Evolutionary conservation across 1,140 invertebrate species (phyloP).

Genomic region (Tetramorium parvispinum): DNA sequence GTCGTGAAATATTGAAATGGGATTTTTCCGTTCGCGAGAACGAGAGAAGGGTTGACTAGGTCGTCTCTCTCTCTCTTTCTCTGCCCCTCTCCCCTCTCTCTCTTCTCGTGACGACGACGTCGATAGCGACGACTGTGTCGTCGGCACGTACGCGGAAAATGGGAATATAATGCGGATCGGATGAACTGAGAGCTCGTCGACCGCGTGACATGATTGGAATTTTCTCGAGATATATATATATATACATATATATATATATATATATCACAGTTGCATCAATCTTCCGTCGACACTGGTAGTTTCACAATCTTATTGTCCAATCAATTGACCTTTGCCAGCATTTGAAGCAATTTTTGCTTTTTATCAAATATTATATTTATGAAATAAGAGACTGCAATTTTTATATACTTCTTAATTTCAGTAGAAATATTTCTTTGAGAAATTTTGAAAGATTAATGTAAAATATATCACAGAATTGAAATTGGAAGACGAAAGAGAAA

Average conservation of each 20-base stretch:
- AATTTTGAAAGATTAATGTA: background rate
- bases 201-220: constrained; percentile 39
- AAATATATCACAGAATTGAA: background rate
- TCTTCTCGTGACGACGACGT: background rate
- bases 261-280: constrained; percentile 30
- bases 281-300: background rate
- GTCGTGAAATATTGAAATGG: constrained; percentile 77
- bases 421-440: background rate
- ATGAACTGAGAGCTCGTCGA: constrained; percentile 44
- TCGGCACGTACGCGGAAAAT: constrained; percentile 57
- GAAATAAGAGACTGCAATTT: background rate
- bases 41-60: background rate
- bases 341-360: background rate
- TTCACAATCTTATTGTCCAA: constrained; percentile 22
- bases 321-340: background rate
- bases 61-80: background rate
- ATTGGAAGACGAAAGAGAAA: background rate
- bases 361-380: background rate
- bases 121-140: constrained; percentile 20
- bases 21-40: constrained; percentile 64
- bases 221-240: constrained; percentile 2
- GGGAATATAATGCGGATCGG: constrained; percentile 69
- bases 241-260: background rate
- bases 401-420: background rate
- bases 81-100: background rate